phyloP scores from a whole-genome alignment of 2,888 invertebrate species.

The Sycophila texana region DNA sequence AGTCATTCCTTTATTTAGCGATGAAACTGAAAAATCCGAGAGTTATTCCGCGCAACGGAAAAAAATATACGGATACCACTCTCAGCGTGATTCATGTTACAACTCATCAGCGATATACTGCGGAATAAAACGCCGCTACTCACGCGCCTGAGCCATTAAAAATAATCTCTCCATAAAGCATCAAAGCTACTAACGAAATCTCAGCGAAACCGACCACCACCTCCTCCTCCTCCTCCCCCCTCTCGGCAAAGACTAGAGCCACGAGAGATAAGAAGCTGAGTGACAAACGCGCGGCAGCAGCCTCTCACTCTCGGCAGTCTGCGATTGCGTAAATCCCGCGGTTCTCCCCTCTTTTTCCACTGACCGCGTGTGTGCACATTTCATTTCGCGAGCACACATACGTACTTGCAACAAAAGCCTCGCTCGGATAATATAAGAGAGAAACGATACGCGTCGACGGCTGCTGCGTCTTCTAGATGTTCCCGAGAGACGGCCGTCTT shows the following conservation, averaged over 20 bases:
- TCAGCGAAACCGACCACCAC: too few species aligned
- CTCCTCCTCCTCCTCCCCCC: too few species aligned
- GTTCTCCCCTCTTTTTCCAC: neutral
- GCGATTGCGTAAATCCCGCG: neutral
- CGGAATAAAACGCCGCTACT: constrained; percentile 5
- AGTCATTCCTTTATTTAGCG: too few species aligned
- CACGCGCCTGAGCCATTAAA: constrained; percentile 25
- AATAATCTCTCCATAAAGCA: constrained; percentile 30
- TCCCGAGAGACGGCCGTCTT: neutral
- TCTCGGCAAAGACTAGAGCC: neutral
- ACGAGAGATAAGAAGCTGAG: too few species aligned
- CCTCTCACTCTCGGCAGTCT: too few species aligned
- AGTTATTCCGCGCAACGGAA: too few species aligned
- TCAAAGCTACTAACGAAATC: neutral
- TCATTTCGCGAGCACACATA: neutral
- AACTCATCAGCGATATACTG: constrained; percentile 14
- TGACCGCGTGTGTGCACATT: neutral
- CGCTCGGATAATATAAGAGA: neutral
- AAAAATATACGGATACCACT: neutral
- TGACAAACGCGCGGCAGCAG: too few species aligned
- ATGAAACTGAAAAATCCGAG: too few species aligned
- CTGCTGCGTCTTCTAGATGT: neutral
- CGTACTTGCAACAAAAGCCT: neutral
- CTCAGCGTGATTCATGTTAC: constrained; percentile 6
- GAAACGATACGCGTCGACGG: neutral